Conservation (phyloP, 1,140 invertebrate species). For the Drosophila funebris region DNA sequence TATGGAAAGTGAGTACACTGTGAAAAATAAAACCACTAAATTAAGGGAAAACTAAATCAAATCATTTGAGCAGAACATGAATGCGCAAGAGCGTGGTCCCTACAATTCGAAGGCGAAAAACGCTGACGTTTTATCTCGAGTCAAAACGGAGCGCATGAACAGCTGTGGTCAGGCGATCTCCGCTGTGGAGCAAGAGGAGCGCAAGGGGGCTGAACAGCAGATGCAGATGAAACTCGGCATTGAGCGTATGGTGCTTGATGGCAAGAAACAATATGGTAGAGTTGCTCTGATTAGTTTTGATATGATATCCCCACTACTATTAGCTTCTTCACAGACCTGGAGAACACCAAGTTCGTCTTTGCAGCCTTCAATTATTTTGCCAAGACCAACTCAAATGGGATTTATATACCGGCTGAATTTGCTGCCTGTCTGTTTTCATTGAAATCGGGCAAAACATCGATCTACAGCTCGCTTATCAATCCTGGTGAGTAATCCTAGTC, state of each 20-base stretch:
- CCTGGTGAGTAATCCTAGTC: constrained; percentile 46
- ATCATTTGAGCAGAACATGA: constrained; percentile 56
- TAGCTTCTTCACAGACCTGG: constrained; percentile 57
- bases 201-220: constrained; percentile 5
- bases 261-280: constrained; percentile 47
- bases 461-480: constrained; percentile 66
- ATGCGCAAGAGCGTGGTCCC: constrained; percentile 41
- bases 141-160: constrained; percentile 31
- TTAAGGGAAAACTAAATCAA: too few relatives aligned
- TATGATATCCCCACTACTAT: too few relatives aligned
- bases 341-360: constrained; percentile 54
- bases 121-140: background rate
- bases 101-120: constrained; percentile 50
- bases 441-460: constrained; percentile 46
- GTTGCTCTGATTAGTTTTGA: background rate
- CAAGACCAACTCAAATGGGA: constrained; percentile 31
- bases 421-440: constrained; percentile 62
- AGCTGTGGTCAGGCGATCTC: constrained; percentile 43
- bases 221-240: constrained; percentile 59
- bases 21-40: too few relatives aligned
- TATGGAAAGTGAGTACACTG: constrained; percentile 26
- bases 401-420: constrained; percentile 75
- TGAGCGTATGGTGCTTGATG: constrained; percentile 45
- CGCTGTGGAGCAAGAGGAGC: constrained; percentile 31
- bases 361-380: constrained; percentile 70